A percentile compares a stretch with the other conserved stretches of the same genome.
These are phyloP conservation scores for Nemurella pictetii DNA, from an alignment of 2,888 invertebrate species.

Conservation along the genomic window DNA sequence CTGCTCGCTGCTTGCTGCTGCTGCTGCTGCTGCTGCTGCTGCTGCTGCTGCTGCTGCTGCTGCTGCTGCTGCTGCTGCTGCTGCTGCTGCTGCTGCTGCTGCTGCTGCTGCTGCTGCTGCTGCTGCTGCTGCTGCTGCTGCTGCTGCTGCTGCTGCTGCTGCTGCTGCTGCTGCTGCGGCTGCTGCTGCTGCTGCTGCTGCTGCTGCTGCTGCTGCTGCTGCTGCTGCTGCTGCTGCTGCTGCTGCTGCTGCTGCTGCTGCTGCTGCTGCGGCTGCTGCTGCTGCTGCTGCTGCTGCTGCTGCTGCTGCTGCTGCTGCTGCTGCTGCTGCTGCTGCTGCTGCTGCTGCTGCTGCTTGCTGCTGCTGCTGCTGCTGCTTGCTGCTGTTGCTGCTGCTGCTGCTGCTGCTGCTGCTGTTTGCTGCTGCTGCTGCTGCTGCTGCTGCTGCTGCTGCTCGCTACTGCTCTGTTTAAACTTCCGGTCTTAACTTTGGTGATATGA, in stretches of 20 bases:
- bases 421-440: no score
- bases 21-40: conserved; percentile 4
- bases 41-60: conserved; percentile 4
- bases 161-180: no score
- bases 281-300: no score
- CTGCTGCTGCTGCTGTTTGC: conserved; percentile 4
- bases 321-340: conserved; percentile 4
- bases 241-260: no score
- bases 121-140: conserved; percentile 4
- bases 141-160: conserved; percentile 4
- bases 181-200: no score
- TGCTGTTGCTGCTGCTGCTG: conserved; percentile 1
- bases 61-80: conserved; percentile 4
- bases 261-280: no score
- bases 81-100: conserved; percentile 4
- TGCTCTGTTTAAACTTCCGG: no score
- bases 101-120: conserved; percentile 4
- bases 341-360: conserved; percentile 4
- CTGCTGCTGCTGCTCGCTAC: conserved; percentile 4
- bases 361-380: no score
- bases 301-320: conserved; percentile 4
- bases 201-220: conserved; percentile 4
- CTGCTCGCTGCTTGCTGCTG: no score
- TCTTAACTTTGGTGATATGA: no score
- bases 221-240: conserved; percentile 4